Evolutionary conservation across 2,888 invertebrate genomes (phyloP), one percentile per base, ranked within the genome.

Genomic region (Diaphora mendica): DNA sequence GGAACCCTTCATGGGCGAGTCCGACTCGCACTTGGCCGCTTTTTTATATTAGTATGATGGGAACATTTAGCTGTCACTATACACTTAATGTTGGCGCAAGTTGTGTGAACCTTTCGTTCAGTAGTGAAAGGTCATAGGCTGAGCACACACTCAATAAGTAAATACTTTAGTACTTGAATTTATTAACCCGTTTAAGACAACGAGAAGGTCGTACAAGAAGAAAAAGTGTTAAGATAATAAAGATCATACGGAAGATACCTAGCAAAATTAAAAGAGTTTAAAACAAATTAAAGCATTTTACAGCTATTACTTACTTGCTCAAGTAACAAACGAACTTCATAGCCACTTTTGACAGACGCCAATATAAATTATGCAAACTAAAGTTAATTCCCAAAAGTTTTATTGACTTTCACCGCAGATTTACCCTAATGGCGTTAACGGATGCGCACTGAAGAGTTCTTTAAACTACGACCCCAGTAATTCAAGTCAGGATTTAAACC

Each of bases 401-500:
- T 85, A 84, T 85, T 85, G 86, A 86, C 86, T 82, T 86, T 84
- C 82, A 75, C 74, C 76, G 78, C 79, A 81, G 85, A 86, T 80
- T 84, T 81, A 81, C 81, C 82, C 78, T 86, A 88, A 89, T 85
- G 85, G 87, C 86, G 84, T 83, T 83, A 83, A 86, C 86, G 87
- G 85, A 87, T 88, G 86, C 85, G 86, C 86, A 80, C 88, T 88
- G 87, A 90, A 88, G 88, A 91, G 91, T 90, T 93, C 90, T 91
- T 89, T 89, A 90, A 91, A 91, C 89, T 88, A 87, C 84, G 84
- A 87, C 88, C 88, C 88, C 88, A 90, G 91, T 94, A 93, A 94
- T 92, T 94, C 94, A 92, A 93, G 93, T 91, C 92, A 91, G 92
- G 93, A 93, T 94, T 94, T 93, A 91, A 93, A 91, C 91, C 90